Percentiles rank a stretch among this genome's conserved stretches.
Evolutionary conservation across 2,888 invertebrate genomes (phyloP).

Genomic region (Plagiodera versicolora): DNA sequence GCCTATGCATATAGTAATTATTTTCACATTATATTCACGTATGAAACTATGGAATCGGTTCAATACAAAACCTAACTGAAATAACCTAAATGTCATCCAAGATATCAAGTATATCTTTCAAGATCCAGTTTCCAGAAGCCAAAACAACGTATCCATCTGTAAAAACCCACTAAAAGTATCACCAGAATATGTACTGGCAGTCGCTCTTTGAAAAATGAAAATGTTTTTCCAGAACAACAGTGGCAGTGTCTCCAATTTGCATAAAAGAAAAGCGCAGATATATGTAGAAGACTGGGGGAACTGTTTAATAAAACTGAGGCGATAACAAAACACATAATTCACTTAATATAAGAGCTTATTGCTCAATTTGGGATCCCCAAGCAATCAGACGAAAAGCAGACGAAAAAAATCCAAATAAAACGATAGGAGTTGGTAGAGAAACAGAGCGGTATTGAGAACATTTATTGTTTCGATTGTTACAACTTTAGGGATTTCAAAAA

Average conservation of each 20-base stretch:
- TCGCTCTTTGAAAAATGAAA: neutral
- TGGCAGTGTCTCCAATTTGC: constrained; percentile 14
- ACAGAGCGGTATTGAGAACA: constrained; percentile 4
- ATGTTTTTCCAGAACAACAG: neutral
- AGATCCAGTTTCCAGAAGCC: too few relatives aligned
- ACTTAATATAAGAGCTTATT: constrained; percentile 38
- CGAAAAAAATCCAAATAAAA: constrained; percentile 16
- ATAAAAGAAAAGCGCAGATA: constrained; percentile 14
- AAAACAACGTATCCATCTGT: too few relatives aligned
- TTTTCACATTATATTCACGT: too few relatives aligned
- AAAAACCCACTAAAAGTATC: too few relatives aligned
- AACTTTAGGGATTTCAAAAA: too few relatives aligned
- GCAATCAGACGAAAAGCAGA: constrained; percentile 34
- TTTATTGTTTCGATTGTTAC: too few relatives aligned
- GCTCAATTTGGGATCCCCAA: constrained; percentile 36
- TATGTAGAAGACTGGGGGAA: neutral
- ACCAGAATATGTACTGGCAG: too few relatives aligned
- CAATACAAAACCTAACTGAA: too few relatives aligned
- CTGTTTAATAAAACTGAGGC: constrained; percentile 21
- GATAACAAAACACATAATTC: constrained; percentile 33
- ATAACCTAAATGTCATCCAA: too few relatives aligned
- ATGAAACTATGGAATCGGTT: too few relatives aligned
- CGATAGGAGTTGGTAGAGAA: neutral
- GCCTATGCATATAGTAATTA: too few relatives aligned
- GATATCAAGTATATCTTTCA: too few relatives aligned